Evolutionary conservation across 1,140 invertebrate species (phyloP), one percentile per base, ranked within the genome.

Genomic region (Penaeus indicus): DNA sequence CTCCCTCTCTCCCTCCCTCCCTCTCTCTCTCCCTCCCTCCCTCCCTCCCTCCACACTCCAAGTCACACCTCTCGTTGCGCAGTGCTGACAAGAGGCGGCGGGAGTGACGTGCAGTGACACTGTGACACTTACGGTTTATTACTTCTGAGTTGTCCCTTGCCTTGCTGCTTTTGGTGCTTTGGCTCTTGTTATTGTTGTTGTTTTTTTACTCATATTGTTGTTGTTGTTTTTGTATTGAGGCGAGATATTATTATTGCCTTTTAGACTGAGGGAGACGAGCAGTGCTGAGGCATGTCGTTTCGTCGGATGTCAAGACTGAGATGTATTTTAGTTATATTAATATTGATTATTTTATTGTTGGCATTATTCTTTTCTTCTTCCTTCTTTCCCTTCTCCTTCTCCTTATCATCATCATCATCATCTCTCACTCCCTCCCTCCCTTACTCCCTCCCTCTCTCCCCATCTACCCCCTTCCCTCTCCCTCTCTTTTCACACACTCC

Each of bases 101-200:
- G 22, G 63, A 63, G 22, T 83, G 63, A 64, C 82, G 47, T 61
- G 82, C 82, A 13, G 16, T 47, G 82, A 84, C 82, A 64, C 54
- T 42, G 11, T 62, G 63, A 69, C 82, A 54, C 63, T 47, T 47
- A 10, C 82, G 11, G 54, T 54, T 54, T 54, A 54, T 54, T 54
- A 13, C 54, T 54, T 16, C 54, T 13, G 54, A 1, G 7, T 54
- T 54, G 54, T 16, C 54, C 54, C 54, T 54, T 54, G 54, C 8
- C 54, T 54, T 54, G 54, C 54, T 13, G 11, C 10, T 54, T 54
- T 11, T 16, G 54, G 10, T 11, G 54, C 54, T 16, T 54, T 11
- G 10, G 54, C 16, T 54, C 11, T 16, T 16, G 54, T 54, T 54
- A 11, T 54, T 54, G 54, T 54, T 54, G 54, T 11, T 42, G 32